Conservation (phyloP, 2,797 vertebrate species). For the Heliangelus exortis region DNA sequence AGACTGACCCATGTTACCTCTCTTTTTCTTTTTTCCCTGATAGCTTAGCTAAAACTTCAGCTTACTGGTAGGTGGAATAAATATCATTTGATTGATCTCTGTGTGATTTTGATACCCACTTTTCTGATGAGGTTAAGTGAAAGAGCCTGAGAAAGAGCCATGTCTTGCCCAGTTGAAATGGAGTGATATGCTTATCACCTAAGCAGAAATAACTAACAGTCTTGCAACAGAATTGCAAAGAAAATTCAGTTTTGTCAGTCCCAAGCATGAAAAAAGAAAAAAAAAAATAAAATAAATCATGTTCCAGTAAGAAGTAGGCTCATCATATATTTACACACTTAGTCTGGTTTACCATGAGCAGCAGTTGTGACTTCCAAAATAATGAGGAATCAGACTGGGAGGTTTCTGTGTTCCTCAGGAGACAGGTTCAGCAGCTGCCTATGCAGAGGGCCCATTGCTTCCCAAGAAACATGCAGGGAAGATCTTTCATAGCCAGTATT, state of each 20-base stretch:
- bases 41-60: not conserved
- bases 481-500: not conserved
- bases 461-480: not conserved
- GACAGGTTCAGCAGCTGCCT: not conserved
- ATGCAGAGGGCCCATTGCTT: not conserved
- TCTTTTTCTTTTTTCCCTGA: no score
- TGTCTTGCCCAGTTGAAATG: not conserved
- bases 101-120: not conserved
- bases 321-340: not conserved
- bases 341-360: accelerated
- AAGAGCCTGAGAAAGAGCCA: not conserved
- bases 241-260: not conserved
- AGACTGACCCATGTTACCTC: not conserved
- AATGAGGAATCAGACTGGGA: not conserved
- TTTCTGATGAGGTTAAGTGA: not conserved
- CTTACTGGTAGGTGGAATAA: not conserved
- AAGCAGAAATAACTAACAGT: not conserved
- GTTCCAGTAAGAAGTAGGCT: not conserved
- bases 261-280: not conserved
- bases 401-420: not conserved
- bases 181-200: not conserved
- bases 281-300: not conserved
- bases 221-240: not conserved
- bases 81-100: not conserved
- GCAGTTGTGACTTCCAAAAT: not conserved